phyloP scores from a whole-genome alignment of 2,888 invertebrate species.

The Diarsia dahlii region DNA sequence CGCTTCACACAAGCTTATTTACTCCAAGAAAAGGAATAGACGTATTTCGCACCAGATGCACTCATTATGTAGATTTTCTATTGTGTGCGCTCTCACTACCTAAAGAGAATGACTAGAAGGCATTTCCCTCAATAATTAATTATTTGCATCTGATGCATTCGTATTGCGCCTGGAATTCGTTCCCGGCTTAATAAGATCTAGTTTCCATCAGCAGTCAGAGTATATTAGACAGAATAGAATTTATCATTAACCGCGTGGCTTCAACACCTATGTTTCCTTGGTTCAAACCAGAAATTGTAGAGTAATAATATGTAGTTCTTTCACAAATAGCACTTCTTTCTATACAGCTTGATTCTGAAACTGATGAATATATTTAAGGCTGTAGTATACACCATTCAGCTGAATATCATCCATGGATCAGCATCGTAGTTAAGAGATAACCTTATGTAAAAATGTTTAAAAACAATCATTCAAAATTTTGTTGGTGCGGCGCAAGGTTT shows the following conservation, averaged over 20 bases:
- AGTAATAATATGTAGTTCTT: background rate
- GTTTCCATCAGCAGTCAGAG: slow-evolving; percentile 20
- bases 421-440: background rate
- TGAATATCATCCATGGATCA: background rate
- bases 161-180: slow-evolving; percentile 8
- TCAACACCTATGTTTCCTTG: background rate
- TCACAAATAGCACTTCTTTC: background rate
- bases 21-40: background rate
- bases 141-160: slow-evolving; percentile 24
- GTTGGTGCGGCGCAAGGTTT: background rate
- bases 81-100: background rate
- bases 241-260: slow-evolving; percentile 29
- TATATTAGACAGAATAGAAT: slow-evolving; percentile 38
- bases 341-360: background rate
- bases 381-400: background rate
- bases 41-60: background rate
- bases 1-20: background rate
- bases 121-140: slow-evolving; percentile 27
- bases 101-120: background rate
- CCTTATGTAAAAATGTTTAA: background rate
- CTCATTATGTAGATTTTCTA: background rate
- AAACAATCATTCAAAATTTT: background rate
- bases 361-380: background rate
- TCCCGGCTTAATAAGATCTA: slow-evolving; percentile 27
- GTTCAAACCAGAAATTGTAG: slow-evolving; percentile 11